These are phyloP conservation scores for Harmothoe impar DNA, from an alignment of 2,888 invertebrate genomes.

Conservation along the genomic window DNA sequence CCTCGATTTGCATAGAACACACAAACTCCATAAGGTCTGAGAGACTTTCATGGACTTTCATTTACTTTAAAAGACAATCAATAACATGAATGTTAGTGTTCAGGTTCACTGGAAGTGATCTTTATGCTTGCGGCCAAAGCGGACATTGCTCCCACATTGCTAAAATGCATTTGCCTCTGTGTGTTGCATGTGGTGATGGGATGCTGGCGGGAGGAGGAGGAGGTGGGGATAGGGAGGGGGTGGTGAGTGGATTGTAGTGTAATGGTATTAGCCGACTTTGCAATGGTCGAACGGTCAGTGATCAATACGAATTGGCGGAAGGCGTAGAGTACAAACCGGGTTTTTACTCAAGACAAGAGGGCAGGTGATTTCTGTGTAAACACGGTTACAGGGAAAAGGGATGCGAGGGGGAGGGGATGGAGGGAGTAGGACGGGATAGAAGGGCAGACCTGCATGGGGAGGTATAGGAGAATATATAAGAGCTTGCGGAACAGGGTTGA, in stretches of 20 bases:
- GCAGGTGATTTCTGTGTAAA: neutral
- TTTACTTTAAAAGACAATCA: neutral
- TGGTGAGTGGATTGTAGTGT: neutral
- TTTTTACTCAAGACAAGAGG: neutral
- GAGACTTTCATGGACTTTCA: neutral
- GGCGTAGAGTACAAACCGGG: neutral
- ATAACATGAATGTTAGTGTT: neutral
- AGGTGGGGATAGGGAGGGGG: neutral
- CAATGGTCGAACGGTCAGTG: neutral
- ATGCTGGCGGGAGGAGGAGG: neutral
- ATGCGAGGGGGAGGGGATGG: neutral
- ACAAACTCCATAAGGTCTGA: slow-evolving; percentile 19
- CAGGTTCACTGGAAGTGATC: too few species aligned
- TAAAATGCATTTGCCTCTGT: too few species aligned
- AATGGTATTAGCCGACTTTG: neutral
- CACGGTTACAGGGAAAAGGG: neutral
- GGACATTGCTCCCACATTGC: too few species aligned
- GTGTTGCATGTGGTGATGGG: too few species aligned
- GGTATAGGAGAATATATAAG: too few species aligned
- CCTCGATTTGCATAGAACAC: slow-evolving; percentile 24
- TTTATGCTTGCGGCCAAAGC: too few species aligned
- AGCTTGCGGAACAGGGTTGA: slow-evolving; percentile 16
- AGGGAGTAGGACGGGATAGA: too few species aligned
- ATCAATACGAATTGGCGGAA: neutral
- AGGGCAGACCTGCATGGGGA: too few species aligned